Percentiles rank a stretch among this genome's conserved stretches.
phyloP scores from a whole-genome alignment of 2,888 invertebrate genomes.

The Zaprionus lineosus region DNA sequence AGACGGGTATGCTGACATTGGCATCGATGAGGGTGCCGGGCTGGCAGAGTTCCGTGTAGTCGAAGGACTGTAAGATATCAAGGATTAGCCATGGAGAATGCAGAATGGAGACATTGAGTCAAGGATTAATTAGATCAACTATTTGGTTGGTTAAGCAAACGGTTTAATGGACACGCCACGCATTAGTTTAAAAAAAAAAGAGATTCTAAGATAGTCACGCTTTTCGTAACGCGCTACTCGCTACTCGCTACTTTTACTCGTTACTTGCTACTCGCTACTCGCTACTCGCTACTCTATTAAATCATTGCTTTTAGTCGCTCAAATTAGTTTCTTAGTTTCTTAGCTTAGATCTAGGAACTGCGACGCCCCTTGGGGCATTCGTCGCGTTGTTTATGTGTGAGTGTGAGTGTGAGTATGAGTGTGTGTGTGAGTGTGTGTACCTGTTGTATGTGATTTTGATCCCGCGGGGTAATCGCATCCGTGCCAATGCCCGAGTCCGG shows the following conservation, averaged over 20 bases:
- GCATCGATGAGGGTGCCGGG: constrained; percentile 84
- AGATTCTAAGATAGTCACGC: too few species aligned
- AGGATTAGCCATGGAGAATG: constrained; percentile 4
- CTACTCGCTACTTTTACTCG: constrained; percentile 12
- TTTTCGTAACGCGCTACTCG: constrained; percentile 17
- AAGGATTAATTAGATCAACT: neutral
- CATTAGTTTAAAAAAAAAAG: constrained; percentile 11
- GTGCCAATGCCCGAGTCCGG: constrained; percentile 98
- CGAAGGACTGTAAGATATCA: constrained; percentile 95
- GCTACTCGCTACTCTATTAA: constrained; percentile 14
- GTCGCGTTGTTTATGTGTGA: neutral
- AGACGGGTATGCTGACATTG: constrained; percentile 84
- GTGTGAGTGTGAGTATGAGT: constrained; percentile 3
- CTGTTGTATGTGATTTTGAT: constrained; percentile 95
- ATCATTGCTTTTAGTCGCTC: constrained; percentile 1
- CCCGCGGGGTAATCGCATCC: constrained; percentile 94
- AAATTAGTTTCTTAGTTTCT: neutral
- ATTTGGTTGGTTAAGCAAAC: too few species aligned
- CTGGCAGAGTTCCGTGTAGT: constrained; percentile 95
- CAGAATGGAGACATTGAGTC: neutral
- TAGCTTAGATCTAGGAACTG: too few species aligned
- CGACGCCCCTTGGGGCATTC: too few species aligned
- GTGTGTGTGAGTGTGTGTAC: constrained; percentile 82
- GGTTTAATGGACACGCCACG: constrained; percentile 47
- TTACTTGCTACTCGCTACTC: constrained; percentile 30